These are phyloP conservation scores for Agrochola litura DNA, from an alignment of 2,888 invertebrate species.

Conservation along the genomic window DNA sequence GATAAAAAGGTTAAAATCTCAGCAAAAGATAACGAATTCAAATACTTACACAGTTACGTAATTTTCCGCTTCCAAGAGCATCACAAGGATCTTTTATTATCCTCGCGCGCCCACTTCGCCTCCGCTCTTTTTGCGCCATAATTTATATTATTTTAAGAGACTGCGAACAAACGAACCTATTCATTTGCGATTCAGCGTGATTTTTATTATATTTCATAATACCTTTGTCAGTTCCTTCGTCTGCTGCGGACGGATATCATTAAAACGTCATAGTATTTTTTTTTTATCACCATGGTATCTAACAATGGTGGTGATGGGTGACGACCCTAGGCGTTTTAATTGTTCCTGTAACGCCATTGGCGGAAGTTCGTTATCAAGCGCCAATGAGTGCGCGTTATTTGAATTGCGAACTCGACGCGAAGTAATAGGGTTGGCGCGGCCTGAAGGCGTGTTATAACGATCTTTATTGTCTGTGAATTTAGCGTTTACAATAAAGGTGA, in stretches of 20 bases:
- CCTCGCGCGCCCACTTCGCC: constrained; percentile 63
- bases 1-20: constrained; percentile 55
- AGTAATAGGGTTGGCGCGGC: constrained; percentile 76
- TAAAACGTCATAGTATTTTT: constrained; percentile 70
- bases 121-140: constrained; percentile 68
- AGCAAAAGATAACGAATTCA: constrained; percentile 66
- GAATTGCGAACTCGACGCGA: constrained; percentile 75
- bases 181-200: constrained; percentile 68
- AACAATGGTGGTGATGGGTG: constrained; percentile 71
- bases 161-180: constrained; percentile 75
- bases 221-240: constrained; percentile 68
- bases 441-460: constrained; percentile 81
- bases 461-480: constrained; percentile 81
- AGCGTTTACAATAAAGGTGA: constrained; percentile 73
- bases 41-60: constrained; percentile 72
- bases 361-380: constrained; percentile 81
- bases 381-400: constrained; percentile 80
- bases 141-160: constrained; percentile 77
- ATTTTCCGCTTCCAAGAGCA: constrained; percentile 74
- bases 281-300: constrained; percentile 69
- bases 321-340: constrained; percentile 79
- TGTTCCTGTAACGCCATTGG: constrained; percentile 78
- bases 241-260: constrained; percentile 79
- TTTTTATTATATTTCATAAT: constrained; percentile 71
- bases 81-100: constrained; percentile 73